Percentiles rank a stretch among this genome's conserved stretches.
phyloP scores from a whole-genome alignment of 2,797 vertebrate species.

The Rhinichthys osculus region DNA sequence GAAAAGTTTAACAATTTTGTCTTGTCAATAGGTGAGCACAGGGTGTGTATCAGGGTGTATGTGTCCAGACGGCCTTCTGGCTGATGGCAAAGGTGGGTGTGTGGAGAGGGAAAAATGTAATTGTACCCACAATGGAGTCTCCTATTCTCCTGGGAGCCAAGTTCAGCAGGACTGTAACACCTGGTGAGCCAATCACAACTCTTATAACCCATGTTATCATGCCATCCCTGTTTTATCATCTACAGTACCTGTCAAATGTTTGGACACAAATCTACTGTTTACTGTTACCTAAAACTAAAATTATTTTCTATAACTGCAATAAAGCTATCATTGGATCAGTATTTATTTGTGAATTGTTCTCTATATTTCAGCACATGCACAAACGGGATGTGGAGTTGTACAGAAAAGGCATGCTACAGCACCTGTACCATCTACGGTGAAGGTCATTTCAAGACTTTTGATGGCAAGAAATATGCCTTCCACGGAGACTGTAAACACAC shows the following conservation, averaged over 20 bases:
- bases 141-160: slow-evolving; percentile 72
- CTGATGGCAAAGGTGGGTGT: slow-evolving; percentile 80
- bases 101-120: slow-evolving; percentile 78
- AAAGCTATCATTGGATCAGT: neutral
- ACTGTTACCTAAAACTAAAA: neutral
- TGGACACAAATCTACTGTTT: neutral
- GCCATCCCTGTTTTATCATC: neutral
- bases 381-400: slow-evolving; percentile 82
- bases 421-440: slow-evolving; percentile 85
- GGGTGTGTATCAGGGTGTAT: slow-evolving; percentile 85
- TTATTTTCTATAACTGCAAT: neutral
- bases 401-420: slow-evolving; percentile 74
- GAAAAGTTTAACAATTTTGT: neutral
- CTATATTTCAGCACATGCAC: slow-evolving; percentile 79
- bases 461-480: slow-evolving; percentile 82
- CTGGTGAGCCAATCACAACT: slow-evolving; percentile 75
- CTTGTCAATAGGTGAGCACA: slow-evolving; percentile 72
- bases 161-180: slow-evolving; percentile 83
- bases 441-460: slow-evolving; percentile 86
- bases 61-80: slow-evolving; percentile 78
- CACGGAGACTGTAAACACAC: slow-evolving; percentile 84
- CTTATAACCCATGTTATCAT: neutral
- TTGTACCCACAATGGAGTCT: slow-evolving; percentile 78
- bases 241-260: neutral
- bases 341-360: slow-evolving; percentile 4